phyloP scores from a whole-genome alignment of 2,113 vertebrate species.

The Centrocercus urophasianus region DNA sequence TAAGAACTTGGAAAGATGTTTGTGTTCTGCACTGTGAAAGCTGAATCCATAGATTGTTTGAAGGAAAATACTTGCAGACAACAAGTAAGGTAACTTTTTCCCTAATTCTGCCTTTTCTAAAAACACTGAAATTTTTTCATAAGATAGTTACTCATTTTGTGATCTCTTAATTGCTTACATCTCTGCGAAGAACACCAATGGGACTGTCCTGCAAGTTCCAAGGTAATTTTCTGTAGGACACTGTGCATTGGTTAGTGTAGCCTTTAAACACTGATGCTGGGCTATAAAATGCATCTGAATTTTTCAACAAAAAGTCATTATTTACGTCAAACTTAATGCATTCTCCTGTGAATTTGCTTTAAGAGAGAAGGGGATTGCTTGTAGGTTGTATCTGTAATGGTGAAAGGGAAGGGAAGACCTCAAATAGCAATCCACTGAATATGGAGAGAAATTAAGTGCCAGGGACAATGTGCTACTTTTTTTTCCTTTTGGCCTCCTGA shows the following conservation, averaged over 20 bases:
- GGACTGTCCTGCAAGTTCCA: neutral
- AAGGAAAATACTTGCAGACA: neutral
- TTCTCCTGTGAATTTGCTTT: neutral
- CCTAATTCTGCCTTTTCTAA: neutral
- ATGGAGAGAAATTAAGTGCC: neutral
- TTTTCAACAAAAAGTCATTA: neutral
- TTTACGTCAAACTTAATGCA: neutral
- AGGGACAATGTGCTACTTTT: neutral
- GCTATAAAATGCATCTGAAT: neutral
- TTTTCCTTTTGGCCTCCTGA: neutral
- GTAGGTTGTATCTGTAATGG: neutral
- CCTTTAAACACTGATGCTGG: neutral
- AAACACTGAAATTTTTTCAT: neutral
- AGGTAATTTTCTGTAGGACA: neutral
- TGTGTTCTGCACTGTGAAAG: neutral
- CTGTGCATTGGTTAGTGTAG: neutral
- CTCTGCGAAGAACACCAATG: neutral
- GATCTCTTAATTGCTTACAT: neutral
- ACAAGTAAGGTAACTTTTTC: constrained; percentile 4
- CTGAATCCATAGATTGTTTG: neutral
- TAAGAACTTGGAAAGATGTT: constrained; percentile 12
- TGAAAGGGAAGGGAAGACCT: neutral
- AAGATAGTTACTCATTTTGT: neutral
- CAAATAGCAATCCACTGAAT: neutral
- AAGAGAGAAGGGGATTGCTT: neutral